Evolutionary conservation across 2,888 invertebrate genomes (phyloP), one percentile per base, ranked within the genome.

Genomic region (Sialis fuliginosa): DNA sequence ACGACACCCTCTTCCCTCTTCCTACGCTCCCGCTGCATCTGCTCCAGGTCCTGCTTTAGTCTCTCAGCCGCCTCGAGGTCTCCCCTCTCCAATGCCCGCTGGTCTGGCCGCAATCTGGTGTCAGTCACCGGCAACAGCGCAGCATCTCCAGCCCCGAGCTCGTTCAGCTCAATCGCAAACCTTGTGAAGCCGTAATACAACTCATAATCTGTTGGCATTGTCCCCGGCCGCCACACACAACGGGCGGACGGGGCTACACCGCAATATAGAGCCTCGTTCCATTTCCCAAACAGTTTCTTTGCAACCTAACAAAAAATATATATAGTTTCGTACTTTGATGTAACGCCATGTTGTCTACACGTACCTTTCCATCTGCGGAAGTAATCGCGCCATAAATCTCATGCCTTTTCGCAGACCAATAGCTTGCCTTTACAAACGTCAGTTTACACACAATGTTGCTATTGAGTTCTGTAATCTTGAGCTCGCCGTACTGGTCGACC

Each of bases 401-500:
- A 63, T 87, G 82, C 4, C 80, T 68, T 55, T 79, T 80, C 48
- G 78, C 76, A 4, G 85, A 83, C 81, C 84, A 86, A 56, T 85
- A 82, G 51, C 77, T 78, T 1, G 80, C 79, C 81, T 87, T 87
- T 5, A 81, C 73, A 61, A 87, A 88, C 51, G 82, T 83, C 42
- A 88, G 72, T 64, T 83, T 85, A 65, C 83, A 83, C 1, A 73
- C 68, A 50, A 83, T 74, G 39, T 76, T 74, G 0, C 72, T 72
- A 33, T 78, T 77, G 9, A 31, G 39, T 55, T 71, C 68, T 13
- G 65, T 65, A 50, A 88, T 79, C 54, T 75, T 72, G 68, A 86
- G 73, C 59, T 87, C 87, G 0, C 88, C 88, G 60, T 87, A 88
- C 63, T 86, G 84, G 63, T 88, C 88, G 48, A 87, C 85, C 84